Evolutionary conservation across 2,888 invertebrate species (phyloP).

Genomic region (Eledona agricola): DNA sequence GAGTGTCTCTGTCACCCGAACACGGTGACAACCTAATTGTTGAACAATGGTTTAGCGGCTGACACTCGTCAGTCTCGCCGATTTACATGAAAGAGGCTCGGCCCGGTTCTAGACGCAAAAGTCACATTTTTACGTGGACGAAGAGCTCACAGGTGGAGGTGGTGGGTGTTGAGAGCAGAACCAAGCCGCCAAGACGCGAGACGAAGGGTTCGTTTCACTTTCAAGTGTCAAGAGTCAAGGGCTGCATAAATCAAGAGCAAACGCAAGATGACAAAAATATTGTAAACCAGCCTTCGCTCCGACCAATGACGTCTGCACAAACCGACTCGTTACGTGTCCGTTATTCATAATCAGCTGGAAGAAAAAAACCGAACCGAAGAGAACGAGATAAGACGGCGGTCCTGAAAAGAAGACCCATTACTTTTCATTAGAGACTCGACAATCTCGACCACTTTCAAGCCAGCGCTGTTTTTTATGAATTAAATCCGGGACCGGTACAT

Average conservation of each 20-base stretch:
- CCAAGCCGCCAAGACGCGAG: too few relatives aligned
- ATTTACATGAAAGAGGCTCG: constrained; percentile 31
- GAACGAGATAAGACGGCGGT: constrained; percentile 28
- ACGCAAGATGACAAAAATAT: background rate
- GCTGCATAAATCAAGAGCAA: too few relatives aligned
- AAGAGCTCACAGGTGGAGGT: too few relatives aligned
- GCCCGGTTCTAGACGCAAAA: constrained; percentile 17
- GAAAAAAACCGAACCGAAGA: constrained; percentile 17
- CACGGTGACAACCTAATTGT: constrained; percentile 44
- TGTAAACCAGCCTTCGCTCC: background rate
- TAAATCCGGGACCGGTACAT: constrained; percentile 30
- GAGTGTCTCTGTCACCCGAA: constrained; percentile 32
- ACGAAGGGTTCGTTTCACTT: too few relatives aligned
- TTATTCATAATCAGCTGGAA: constrained; percentile 44
- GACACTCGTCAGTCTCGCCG: constrained; percentile 42
- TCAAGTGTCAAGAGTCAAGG: too few relatives aligned
- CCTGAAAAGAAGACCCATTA: constrained; percentile 51
- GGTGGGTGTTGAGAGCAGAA: too few relatives aligned
- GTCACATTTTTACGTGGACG: constrained; percentile 1
- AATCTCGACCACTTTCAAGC: constrained; percentile 43
- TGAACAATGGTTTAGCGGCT: constrained; percentile 42
- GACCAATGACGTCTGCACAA: constrained; percentile 29
- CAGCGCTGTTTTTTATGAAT: constrained; percentile 36
- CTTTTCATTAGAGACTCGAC: constrained; percentile 52
- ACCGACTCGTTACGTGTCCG: constrained; percentile 31